Evolutionary conservation across 30 jellyfish, hydroid and myxozoan genomes (phyloP).

Genomic region (Sanderia malayensis): DNA sequence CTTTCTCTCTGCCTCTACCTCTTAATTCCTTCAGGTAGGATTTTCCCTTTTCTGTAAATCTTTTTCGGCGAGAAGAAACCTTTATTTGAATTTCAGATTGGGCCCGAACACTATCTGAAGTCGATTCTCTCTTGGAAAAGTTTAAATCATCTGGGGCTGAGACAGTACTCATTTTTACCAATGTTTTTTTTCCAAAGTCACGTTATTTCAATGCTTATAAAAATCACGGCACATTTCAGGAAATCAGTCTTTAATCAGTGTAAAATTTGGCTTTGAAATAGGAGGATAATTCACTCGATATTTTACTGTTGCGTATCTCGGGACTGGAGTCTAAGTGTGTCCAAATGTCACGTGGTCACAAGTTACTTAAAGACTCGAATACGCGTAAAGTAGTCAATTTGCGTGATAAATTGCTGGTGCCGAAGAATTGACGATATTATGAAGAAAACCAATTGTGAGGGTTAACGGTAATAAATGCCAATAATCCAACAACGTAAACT

Average conservation of each 20-base stretch:
- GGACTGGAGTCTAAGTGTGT: constrained; percentile 7
- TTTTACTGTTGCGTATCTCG: constrained; percentile 16
- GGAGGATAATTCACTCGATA: constrained; percentile 11
- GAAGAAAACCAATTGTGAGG: constrained; percentile 9
- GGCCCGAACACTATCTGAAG: constrained; percentile 12
- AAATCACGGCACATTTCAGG: constrained; percentile 7
- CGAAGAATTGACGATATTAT: not conserved
- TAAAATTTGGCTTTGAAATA: constrained; percentile 6
- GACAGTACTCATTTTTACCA: constrained; percentile 14
- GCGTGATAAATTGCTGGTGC: constrained; percentile 6
- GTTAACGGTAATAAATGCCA: constrained; percentile 7
- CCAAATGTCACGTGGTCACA: constrained; percentile 16
- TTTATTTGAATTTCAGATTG: constrained; percentile 4
- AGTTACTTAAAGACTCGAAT: not conserved
- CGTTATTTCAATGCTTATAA: constrained; percentile 1
- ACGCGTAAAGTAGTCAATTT: not conserved
- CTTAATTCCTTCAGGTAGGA: constrained; percentile 14
- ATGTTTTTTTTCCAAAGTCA: constrained; percentile 1
- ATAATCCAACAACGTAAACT: constrained; percentile 8
- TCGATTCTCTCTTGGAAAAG: constrained; percentile 1
- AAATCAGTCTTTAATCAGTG: constrained; percentile 10
- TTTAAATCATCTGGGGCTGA: constrained; percentile 19
- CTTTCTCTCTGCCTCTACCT: constrained; percentile 13
- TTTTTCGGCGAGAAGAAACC: constrained; percentile 14
- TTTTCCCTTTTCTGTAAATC: constrained; percentile 13